Base-by-base conservation (phyloP, 2,888 invertebrate genomes). In the Drepanosiphum platanoidis region DNA sequence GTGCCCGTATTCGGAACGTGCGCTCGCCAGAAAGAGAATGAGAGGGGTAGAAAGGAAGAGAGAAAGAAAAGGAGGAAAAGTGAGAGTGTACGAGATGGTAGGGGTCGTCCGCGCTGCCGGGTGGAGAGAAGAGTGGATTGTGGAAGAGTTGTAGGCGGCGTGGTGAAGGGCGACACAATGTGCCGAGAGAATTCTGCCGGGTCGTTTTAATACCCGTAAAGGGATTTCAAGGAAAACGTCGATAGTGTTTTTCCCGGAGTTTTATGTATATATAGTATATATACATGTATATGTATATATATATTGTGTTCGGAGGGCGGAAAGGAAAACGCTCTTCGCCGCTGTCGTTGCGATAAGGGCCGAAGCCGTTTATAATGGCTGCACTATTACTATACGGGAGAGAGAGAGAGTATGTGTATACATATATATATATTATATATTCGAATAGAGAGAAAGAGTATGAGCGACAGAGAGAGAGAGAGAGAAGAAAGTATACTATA, bases 131-230 rank as follows among this genome's bases (percentile, higher is more conserved):
- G n/a, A n/a, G n/a, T n/a, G n/a, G n/a, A 27, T 64, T 27, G 52
- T 18, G 64, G 27, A 27, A 70, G 70, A 18, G 72, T 11, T n/a
- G n/a, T n/a, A n/a, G 39, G 72, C 18, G 58, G n/a, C 30, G 81
- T 32, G n/a, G 82, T 22, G 79, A 52, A 52, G 52, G 64, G 74
- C 72, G 83, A 74, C 74, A 83, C 74, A 74, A 74, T 66, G 83
- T 83, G 84, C 83, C 72, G 42, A 72, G 74, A 82, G 82, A 72
- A 82, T 82, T 82, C 64, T 82, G 61, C 75, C 36, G 84, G 84
- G 84, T 84, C 74, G 84, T 84, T 83, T 83, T 83, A 84, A 84
- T 84, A 77, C 75, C 77, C 84, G 75, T 84, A 84, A 84, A 84
- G 84, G 84, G 84, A 84, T 84, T 84, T 77, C 84, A 27, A 68